phyloP scores from a whole-genome alignment of 2,888 invertebrate species.

The Brachyopa scutellaris region DNA sequence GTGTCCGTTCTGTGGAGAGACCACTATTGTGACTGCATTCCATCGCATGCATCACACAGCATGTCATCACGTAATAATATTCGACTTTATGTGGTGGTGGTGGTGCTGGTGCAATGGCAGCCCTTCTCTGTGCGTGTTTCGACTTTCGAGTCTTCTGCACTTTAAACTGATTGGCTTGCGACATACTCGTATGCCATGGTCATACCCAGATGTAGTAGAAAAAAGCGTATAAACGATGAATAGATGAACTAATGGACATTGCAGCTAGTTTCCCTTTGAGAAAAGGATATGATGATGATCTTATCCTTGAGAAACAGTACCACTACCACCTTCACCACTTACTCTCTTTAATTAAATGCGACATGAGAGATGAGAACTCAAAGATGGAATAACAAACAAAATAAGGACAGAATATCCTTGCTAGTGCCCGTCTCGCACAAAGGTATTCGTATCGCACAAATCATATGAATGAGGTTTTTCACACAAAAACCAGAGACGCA shows the following conservation, averaged over 20 bases:
- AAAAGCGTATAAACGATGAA: conserved; percentile 9
- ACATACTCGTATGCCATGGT: conserved; percentile 21
- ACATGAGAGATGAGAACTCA: conserved; percentile 39
- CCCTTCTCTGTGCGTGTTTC: conserved; percentile 26
- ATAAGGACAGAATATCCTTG: no score
- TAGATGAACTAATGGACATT: conserved; percentile 45
- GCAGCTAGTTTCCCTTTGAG: background rate
- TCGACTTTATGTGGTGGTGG: conserved; percentile 7
- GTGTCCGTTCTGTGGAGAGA: background rate
- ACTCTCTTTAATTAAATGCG: conserved; percentile 55
- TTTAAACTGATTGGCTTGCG: conserved; percentile 59
- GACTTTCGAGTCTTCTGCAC: conserved; percentile 39
- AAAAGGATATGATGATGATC: conserved; percentile 39
- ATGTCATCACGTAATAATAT: conserved; percentile 64
- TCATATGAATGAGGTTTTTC: background rate
- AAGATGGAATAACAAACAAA: conserved; percentile 53
- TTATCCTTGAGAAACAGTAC: conserved; percentile 7
- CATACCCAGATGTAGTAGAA: conserved; percentile 14
- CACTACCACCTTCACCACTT: conserved; percentile 8
- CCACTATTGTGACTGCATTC: conserved; percentile 27
- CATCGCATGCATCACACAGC: conserved; percentile 22
- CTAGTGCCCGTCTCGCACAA: no score
- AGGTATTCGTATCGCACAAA: no score
- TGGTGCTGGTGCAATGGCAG: no score
- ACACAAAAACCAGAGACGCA: background rate